Percentiles rank a stretch among this genome's conserved stretches.
phyloP scores from a whole-genome alignment of 2,113 vertebrate species.

The Nyctereutes procyonoides region DNA sequence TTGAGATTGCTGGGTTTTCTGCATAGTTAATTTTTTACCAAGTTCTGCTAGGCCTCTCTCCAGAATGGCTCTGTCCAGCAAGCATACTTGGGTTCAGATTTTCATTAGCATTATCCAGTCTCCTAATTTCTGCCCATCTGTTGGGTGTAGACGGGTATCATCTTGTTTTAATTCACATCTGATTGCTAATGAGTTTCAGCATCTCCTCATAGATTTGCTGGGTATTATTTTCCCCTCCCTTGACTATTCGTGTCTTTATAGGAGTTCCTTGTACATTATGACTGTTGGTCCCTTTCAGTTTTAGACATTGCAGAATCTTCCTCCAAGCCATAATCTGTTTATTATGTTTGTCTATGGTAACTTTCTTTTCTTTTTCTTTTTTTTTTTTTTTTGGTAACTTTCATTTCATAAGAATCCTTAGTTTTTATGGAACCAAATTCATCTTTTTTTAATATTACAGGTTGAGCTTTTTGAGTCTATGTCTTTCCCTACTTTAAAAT shows the following conservation, averaged over 20 bases:
- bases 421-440: background rate
- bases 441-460: background rate
- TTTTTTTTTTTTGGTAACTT: background rate
- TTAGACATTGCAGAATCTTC: background rate
- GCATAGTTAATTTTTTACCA: background rate
- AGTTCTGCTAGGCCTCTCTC: background rate
- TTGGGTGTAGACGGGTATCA: background rate
- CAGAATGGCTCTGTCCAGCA: background rate
- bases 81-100: background rate
- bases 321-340: background rate
- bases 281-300: background rate
- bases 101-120: background rate
- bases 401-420: constrained; percentile 3
- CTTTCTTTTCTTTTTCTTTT: background rate
- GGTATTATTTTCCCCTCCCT: background rate
- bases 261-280: background rate
- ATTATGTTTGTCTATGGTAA: background rate
- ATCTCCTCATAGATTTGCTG: background rate
- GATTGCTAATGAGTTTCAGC: background rate
- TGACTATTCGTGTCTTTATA: background rate
- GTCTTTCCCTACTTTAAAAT: background rate
- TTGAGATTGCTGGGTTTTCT: background rate
- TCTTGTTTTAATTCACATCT: background rate
- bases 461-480: background rate
- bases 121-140: background rate